phyloP scores from a whole-genome alignment of 2,797 vertebrate species.

The Alectoris magna region DNA sequence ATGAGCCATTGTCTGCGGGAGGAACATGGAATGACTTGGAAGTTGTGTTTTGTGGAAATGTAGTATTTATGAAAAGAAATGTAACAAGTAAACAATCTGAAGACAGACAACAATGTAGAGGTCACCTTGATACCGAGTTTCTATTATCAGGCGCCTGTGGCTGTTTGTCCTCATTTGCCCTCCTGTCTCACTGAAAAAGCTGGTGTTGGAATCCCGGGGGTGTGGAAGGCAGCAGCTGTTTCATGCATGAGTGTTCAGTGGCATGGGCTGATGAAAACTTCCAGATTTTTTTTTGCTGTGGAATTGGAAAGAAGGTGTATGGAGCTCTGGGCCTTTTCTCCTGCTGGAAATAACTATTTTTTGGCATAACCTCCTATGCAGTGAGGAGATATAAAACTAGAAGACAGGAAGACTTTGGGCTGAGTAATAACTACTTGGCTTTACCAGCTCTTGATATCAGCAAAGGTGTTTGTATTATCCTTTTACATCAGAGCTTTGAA shows the following conservation, averaged over 20 bases:
- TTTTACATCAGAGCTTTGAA: background rate
- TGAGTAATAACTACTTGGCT: background rate
- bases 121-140: slow-evolving; percentile 17
- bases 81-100: background rate
- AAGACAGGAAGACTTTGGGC: background rate
- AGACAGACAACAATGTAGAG: background rate
- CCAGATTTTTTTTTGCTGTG: background rate
- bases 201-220: background rate
- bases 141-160: background rate
- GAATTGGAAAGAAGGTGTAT: background rate
- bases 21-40: background rate
- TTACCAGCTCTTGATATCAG: background rate
- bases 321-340: background rate
- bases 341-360: background rate
- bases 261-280: background rate
- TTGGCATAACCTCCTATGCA: background rate
- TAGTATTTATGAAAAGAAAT: background rate
- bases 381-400: background rate
- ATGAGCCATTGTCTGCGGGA: background rate
- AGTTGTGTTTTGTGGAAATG: background rate
- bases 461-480: background rate
- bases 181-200: background rate
- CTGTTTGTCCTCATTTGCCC: slow-evolving; percentile 1
- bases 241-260: background rate
- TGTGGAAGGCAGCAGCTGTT: background rate